Evolutionary conservation across 2,113 vertebrate species (phyloP).

Genomic region (Laticauda colubrina): DNA sequence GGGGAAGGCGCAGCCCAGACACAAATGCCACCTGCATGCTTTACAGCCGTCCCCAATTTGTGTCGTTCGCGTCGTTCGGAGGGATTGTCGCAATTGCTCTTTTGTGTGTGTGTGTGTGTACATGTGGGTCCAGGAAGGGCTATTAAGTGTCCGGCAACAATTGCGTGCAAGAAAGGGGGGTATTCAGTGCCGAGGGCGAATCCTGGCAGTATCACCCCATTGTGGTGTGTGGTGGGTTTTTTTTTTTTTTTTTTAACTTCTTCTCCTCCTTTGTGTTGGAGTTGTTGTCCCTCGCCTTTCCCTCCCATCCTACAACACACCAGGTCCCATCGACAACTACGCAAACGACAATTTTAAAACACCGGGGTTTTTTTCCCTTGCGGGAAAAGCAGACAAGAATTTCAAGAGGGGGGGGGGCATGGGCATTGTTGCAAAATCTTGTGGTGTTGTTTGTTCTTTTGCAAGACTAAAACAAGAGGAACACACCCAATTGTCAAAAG

Average conservation of each 20-base stretch:
- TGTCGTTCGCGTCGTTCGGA: not conserved
- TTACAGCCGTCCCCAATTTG: conserved; percentile 20
- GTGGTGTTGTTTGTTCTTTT: no score
- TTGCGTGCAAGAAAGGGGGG: not conserved
- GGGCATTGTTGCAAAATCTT: no score
- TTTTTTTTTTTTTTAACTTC: no score
- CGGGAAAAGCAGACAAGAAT: no score
- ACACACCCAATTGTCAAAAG: no score
- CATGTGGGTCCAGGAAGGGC: not conserved
- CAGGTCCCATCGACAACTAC: no score
- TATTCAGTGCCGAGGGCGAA: not conserved
- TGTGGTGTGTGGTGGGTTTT: not conserved
- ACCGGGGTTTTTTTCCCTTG: no score
- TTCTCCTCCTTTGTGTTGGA: not conserved
- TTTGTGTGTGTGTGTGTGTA: not conserved
- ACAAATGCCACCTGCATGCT: not conserved
- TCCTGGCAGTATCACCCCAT: not conserved
- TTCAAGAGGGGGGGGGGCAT: no score
- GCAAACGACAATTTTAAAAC: no score
- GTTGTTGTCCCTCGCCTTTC: not conserved
- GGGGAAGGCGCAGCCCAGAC: no score
- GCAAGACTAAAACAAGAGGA: no score
- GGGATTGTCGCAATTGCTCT: conserved; percentile 10
- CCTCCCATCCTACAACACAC: not conserved
- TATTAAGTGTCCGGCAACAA: conserved; percentile 14